Evolutionary conservation across 2,113 vertebrate genomes (phyloP), one percentile per base, ranked within the genome.

Genomic region (Macaca mulatta): DNA sequence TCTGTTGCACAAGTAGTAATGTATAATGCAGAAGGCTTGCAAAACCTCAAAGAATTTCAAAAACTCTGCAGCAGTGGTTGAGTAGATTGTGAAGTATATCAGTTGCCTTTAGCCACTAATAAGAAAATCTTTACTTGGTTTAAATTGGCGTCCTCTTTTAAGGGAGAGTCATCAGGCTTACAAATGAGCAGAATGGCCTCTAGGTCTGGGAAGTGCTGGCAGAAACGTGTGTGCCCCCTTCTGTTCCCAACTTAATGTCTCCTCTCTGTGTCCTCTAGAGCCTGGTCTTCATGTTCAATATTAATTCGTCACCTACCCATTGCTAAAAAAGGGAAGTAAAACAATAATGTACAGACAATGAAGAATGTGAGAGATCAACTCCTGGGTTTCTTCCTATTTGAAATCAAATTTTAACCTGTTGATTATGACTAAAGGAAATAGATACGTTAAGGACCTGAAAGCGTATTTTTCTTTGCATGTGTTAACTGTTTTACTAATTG

Each of bases 31-130:
- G 83, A 92, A 96, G 93, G 81, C 55, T 94, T 72, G 84, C 0
- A 81, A 40, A 75, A 97, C 55, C 57, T 91, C 77, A 50, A 97
- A 97, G 97, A 91, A 86, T 95, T 96, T 90, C 79, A 88, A 96
- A 94, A 82, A 20, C 87, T 89, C 92, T 25, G 67, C 82, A 93
- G 11, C 1, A 59, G 11, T 7, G 45, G 38, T 55, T 84, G 93
- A 82, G 79, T 95, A 40, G 43, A 27, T 59, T 55, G 27, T 95
- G 81, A 72, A 93, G 23, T 82, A 81, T 89, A 95, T n/a, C 22
- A 70, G 64, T 59, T 94, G n/a, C 78, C 69, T 92, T 96, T 83
- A 93, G 96, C 80, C 52, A 96, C 87, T 95, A 83, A 91, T 77
- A 91, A 83, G 79, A 77, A 84, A 88, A 80, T 40, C 85, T 89